A percentile compares a stretch with the other conserved stretches of the same genome.
Evolutionary conservation across 2,797 vertebrate species (phyloP).

Genomic region (Acomys russatus): DNA sequence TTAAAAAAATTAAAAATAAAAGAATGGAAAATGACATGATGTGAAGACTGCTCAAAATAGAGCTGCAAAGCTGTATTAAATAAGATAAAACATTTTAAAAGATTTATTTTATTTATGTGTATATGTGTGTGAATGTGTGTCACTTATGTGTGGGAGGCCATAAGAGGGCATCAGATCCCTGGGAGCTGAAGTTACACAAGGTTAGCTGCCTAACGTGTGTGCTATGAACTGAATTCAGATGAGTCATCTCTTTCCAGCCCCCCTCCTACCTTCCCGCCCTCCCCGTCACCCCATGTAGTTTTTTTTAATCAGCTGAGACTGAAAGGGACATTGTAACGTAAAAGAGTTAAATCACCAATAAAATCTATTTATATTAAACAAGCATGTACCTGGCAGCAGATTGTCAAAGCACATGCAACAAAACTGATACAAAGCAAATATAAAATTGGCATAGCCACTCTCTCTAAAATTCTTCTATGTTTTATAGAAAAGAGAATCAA

Average conservation of each 20-base stretch:
- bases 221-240: background rate
- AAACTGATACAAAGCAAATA: background rate
- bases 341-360: background rate
- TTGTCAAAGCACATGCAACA: background rate
- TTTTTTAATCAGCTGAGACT: background rate
- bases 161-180: background rate
- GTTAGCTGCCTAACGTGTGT: background rate
- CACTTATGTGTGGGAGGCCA: background rate
- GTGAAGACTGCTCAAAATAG: background rate
- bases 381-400: background rate
- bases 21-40: background rate
- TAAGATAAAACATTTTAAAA: background rate
- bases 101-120: background rate
- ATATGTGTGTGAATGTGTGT: too few species aligned
- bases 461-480: background rate
- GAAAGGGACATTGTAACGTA: background rate
- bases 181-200: background rate
- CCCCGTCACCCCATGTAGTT: background rate
- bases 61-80: background rate
- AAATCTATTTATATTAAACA: background rate
- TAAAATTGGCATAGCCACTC: background rate
- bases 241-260: background rate
- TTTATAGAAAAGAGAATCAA: background rate
- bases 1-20: conserved; percentile 40
- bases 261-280: too few species aligned